Conservation (phyloP, 2,797 vertebrate species). For the Melanotaenia trifasciata region DNA sequence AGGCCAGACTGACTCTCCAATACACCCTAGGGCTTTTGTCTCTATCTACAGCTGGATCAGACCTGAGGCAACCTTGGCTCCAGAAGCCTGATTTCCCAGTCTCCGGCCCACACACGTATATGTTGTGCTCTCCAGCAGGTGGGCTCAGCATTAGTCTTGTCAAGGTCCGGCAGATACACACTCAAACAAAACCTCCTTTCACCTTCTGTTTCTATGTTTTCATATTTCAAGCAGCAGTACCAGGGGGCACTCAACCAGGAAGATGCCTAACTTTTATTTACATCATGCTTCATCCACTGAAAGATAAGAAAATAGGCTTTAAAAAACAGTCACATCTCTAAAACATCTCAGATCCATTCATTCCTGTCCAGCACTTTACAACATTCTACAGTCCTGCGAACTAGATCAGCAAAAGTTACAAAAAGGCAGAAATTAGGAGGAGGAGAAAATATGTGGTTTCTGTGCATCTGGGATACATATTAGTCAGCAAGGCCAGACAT, state of each 20-base stretch:
- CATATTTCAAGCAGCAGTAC: conserved; percentile 9
- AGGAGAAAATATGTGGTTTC: conserved; percentile 47
- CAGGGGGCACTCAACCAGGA: conserved; percentile 28
- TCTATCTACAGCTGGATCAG: conserved; percentile 59
- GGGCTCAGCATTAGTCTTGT: conserved; percentile 49
- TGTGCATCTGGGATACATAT: conserved; percentile 77
- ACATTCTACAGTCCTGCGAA: conserved; percentile 14
- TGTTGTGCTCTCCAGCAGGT: conserved; percentile 63
- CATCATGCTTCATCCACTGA: too few species aligned
- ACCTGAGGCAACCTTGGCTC: conserved; percentile 51
- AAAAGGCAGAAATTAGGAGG: conserved; percentile 34
- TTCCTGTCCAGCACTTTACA: background rate
- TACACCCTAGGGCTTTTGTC: conserved; percentile 45
- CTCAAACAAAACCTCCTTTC: conserved; percentile 35
- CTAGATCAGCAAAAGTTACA: conserved; percentile 29
- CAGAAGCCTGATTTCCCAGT: conserved; percentile 49
- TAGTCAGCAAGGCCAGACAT: conserved; percentile 70
- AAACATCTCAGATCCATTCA: conserved; percentile 3
- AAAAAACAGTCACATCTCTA: background rate
- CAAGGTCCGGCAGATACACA: conserved; percentile 29
- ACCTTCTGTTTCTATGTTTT: conserved; percentile 20
- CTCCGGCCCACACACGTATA: conserved; percentile 57
- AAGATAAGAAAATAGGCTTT: too few species aligned
- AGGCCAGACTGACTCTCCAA: conserved; percentile 51
- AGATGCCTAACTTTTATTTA: background rate